Evolutionary conservation across 2,797 vertebrate species (phyloP).

Genomic region (Prionace glauca): DNA sequence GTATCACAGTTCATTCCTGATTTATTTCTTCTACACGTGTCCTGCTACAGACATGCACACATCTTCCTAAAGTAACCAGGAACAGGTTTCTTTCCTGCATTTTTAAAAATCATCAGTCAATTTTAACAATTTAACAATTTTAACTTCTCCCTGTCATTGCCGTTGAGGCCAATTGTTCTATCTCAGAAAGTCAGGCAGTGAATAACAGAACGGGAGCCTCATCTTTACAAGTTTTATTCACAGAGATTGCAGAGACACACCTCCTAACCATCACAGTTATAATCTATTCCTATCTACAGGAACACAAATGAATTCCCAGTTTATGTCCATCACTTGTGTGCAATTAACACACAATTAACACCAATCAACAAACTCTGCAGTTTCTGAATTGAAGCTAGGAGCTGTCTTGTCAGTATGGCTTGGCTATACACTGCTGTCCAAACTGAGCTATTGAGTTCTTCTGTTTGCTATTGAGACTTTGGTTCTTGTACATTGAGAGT

Average conservation of each 20-base stretch:
- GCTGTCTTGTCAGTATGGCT: background rate
- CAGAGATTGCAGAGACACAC: background rate
- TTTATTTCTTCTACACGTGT: background rate
- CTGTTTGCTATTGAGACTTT: background rate
- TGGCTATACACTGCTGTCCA: background rate
- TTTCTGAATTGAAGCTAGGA: background rate
- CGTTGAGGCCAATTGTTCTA: background rate
- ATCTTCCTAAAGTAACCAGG: background rate
- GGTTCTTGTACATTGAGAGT: background rate
- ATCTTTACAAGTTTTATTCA: background rate
- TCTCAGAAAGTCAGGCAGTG: background rate
- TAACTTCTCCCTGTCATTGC: too few species aligned
- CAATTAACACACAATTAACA: background rate
- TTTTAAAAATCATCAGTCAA: background rate
- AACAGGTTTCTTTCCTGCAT: background rate
- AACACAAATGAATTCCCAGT: background rate
- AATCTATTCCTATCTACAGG: background rate
- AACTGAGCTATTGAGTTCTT: background rate
- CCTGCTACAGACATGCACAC: background rate
- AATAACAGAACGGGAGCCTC: background rate
- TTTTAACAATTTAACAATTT: too few species aligned
- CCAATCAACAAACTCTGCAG: background rate
- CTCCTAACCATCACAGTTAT: background rate
- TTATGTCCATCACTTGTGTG: background rate
- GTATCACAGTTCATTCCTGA: background rate